These are phyloP conservation scores for Zoanthus sansibaricus DNA, from an alignment of 92 coral and sea anemone species.

Conservation along the genomic window DNA sequence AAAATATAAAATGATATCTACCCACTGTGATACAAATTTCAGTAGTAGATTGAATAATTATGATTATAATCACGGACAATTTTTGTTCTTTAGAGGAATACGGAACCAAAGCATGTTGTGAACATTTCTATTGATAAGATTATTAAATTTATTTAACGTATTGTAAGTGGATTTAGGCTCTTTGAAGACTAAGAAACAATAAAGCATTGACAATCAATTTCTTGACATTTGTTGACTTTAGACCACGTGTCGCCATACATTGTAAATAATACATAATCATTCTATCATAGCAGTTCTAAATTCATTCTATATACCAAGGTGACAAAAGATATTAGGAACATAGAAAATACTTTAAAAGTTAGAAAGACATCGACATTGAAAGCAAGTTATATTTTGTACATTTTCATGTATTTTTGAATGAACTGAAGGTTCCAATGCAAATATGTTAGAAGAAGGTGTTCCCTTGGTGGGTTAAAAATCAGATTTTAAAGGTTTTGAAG, in stretches of 20 bases:
- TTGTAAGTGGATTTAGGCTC: not conserved
- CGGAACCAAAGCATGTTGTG: too few relatives aligned
- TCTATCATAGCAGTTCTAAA: not conserved
- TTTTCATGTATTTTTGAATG: not conserved
- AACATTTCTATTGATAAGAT: not conserved
- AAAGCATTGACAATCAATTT: not conserved
- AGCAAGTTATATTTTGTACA: not conserved
- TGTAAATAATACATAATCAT: not conserved
- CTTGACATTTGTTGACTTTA: not conserved
- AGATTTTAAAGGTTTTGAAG: constrained; percentile 1
- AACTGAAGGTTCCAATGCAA: not conserved
- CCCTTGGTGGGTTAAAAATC: not conserved
- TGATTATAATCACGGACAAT: too few relatives aligned
- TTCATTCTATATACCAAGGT: too few relatives aligned
- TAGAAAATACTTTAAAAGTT: not conserved
- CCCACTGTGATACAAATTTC: too few relatives aligned
- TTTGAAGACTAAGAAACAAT: not conserved
- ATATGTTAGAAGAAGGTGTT: not conserved
- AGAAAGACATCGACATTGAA: constrained; percentile 3
- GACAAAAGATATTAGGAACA: too few relatives aligned
- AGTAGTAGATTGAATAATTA: too few relatives aligned
- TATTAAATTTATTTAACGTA: not conserved
- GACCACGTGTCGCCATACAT: not conserved
- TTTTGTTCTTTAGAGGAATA: too few relatives aligned
- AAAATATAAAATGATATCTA: too few relatives aligned